These are phyloP conservation scores for Rhynchophorus ferrugineus DNA, from an alignment of 1,140 invertebrate genomes.

Conservation along the genomic window DNA sequence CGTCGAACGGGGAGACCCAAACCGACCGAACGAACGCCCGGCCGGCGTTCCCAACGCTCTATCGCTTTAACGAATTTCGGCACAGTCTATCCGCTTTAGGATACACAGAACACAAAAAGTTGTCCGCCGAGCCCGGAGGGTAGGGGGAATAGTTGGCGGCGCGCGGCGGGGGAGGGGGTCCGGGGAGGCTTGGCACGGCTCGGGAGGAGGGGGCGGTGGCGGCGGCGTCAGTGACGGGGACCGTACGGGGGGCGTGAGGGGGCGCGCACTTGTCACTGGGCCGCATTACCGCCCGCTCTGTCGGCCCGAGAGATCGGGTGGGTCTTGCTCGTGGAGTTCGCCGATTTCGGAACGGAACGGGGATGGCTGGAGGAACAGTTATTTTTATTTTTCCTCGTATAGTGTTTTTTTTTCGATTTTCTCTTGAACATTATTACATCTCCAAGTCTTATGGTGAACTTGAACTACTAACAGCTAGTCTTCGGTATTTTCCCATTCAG, in stretches of 20 bases:
- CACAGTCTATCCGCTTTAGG: constrained; percentile 33
- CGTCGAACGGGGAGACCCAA: no score
- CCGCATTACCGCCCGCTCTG: constrained; percentile 17
- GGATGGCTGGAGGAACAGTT: no score
- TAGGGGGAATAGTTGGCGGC: constrained; percentile 19
- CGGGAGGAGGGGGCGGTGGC: constrained; percentile 17
- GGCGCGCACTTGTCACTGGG: constrained; percentile 38
- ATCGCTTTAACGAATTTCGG: constrained; percentile 17
- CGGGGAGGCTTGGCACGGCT: constrained; percentile 24
- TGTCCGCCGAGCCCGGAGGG: constrained; percentile 34
- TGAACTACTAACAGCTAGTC: no score
- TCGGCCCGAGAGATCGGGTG: constrained; percentile 1
- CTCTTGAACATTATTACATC: no score
- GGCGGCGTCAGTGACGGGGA: constrained; percentile 23
- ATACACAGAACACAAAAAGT: constrained; percentile 40
- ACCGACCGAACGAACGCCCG: not conserved
- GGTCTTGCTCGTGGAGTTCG: no score
- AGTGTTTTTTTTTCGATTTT: no score
- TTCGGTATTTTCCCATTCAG: no score
- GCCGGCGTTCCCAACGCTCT: constrained; percentile 3
- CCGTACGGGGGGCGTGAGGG: constrained; percentile 16
- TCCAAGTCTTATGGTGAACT: no score
- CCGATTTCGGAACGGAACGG: no score
- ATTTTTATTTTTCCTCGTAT: no score
- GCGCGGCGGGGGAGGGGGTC: constrained; percentile 24